These are phyloP conservation scores for Thalpophila matura DNA, from an alignment of 2,888 invertebrate genomes.

Conservation along the genomic window DNA sequence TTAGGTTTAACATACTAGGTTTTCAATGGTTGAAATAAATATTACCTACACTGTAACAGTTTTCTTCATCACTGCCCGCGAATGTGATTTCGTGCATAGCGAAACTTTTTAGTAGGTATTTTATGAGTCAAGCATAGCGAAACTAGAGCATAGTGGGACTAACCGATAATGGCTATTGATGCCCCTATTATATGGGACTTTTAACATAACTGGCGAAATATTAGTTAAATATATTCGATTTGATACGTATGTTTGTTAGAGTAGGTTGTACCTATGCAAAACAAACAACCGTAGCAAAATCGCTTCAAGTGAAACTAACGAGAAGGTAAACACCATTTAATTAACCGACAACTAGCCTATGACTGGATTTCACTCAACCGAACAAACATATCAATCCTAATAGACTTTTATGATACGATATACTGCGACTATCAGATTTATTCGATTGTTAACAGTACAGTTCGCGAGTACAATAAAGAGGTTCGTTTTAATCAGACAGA, in stretches of 20 bases:
- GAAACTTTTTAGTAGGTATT: too few species aligned
- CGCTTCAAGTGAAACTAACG: conserved; percentile 34
- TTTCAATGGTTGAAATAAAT: too few species aligned
- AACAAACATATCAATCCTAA: conserved; percentile 50
- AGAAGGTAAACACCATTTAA: conserved; percentile 50
- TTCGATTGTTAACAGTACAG: conserved; percentile 34
- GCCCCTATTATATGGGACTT: too few species aligned
- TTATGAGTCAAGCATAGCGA: too few species aligned
- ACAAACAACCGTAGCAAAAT: conserved; percentile 34
- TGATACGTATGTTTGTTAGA: conserved; percentile 16
- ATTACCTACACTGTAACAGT: too few species aligned
- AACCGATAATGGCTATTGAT: too few species aligned
- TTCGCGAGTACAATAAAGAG: conserved; percentile 45
- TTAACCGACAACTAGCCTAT: conserved; percentile 40
- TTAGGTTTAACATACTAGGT: too few species aligned
- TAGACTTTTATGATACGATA: conserved; percentile 47
- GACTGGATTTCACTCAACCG: conserved; percentile 45
- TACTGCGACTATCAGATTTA: conserved; percentile 44
- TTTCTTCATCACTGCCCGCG: too few species aligned
- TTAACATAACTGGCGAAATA: too few species aligned
- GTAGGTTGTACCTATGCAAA: conserved; percentile 11
- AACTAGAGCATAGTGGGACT: too few species aligned
- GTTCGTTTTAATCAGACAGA: conserved; percentile 55
- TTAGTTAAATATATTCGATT: too few species aligned
- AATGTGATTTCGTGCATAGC: too few species aligned